Base-by-base conservation (phyloP, 2,113 vertebrate genomes). In the Lota lota region DNA sequence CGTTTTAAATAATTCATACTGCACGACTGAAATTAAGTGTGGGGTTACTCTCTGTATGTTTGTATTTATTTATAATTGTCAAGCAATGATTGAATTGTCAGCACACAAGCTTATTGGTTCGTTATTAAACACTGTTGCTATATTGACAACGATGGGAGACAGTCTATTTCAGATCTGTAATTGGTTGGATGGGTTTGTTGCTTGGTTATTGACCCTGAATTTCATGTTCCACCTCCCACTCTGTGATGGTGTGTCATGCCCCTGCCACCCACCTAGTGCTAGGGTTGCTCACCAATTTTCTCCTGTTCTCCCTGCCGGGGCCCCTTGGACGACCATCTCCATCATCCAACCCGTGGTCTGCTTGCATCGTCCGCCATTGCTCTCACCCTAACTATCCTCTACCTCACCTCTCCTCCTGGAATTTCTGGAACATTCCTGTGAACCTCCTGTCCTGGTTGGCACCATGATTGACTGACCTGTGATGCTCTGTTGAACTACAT, bases 201-300 rank as follows among this genome's bases (percentile, higher is more conserved):
- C 61, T 66, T 36, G 75, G 86, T 78, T 87, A 90, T 86, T 92
- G 87, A 47, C 70, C 70, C 51, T 89, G 60, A 87, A 82, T 92
- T 69, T 92, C 89, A 69, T 93, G 88, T 92, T 92, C 85, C 93
- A 67, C 88, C 88, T 86, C 90, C 85, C 82, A 82, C 80, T 87
- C 90, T 88, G 80, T 91, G 88, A 83, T 89, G 82, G 73, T 87
- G 73, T 68, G 5, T 81, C 74, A 87, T 89, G 77, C 76, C 71
- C 40, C 79, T 77, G 62, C 76, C 80, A 67, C 66, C 61, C 83
- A 79, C 83, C 84, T 84, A 92, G 91, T 88, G 90, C 76, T 89
- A 92, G 86, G 89, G 88, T 93, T 88, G 90, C 90, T 93, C 87
- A 93, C 88, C 83, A 91, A 88, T 93, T 92, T 93, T 93, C 89